Base-by-base conservation (phyloP, 1,140 invertebrate species). In the Anagrus nilaparvatae region DNA sequence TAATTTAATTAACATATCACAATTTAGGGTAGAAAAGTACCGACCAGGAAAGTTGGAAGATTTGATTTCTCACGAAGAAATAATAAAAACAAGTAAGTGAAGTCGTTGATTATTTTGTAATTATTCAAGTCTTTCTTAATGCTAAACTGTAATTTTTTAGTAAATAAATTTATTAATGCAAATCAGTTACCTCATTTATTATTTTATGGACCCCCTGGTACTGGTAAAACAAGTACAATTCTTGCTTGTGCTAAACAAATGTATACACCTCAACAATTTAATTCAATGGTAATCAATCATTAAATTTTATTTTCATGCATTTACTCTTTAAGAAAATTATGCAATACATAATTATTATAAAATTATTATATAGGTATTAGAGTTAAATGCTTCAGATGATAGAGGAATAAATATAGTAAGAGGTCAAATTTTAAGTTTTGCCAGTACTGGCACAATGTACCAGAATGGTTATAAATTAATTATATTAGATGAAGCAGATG, bases 381-480 rank as follows among this genome's bases (percentile, higher is more conserved):
- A 97, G 71, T 70, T 99, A 40, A 99, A 99, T 77, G 97, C 97
- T 2, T 99, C 95, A 7, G 97, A 99, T 78, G 97, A 99, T 61
- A 74, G 97, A 67, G 97, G 97, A 50, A 99, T 99, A 63, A 87
- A 83, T 5, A 93, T 98, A 50, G 94, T 99, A 1, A 72, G 96
- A 55, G 87, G 88, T 4, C 84, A 92, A 64, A 94, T 99, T 50
- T 70, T 98, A n/a, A 97, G 81, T 63, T 99, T 99, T 79, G 95
- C 96, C 1, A 92, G 89, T 46, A 97, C 93, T n/a, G 79, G 87
- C 58, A 94, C 91, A 7, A 89, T 99, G 54, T 96, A 97, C 59
- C 92, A 83, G 67, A 81, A 81, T 39, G 86, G 88, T 4, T 94
- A 90, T 49, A 99, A 99, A 66, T 71, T 99, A 10, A 90, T 99